These are phyloP conservation scores for Eulemur rubriventer DNA, from an alignment of 2,797 vertebrate genomes.

Conservation along the genomic window DNA sequence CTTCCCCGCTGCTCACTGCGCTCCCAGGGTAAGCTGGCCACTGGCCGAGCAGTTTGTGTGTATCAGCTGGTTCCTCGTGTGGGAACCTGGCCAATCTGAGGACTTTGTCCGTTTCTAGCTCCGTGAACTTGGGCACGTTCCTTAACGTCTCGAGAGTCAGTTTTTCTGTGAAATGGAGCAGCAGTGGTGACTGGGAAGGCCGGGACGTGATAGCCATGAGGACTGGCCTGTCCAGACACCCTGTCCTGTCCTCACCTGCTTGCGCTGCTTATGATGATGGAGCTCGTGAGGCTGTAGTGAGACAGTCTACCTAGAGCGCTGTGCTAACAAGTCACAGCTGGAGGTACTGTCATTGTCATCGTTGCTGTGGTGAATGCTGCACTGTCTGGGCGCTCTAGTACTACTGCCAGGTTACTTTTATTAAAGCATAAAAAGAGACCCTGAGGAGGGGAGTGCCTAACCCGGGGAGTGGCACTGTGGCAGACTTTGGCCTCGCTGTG, in stretches of 20 bases:
- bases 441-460: accelerated
- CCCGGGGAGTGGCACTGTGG: neutral
- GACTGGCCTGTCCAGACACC: neutral
- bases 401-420: neutral
- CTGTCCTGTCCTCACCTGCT: neutral
- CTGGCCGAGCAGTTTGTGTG: accelerated
- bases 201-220: neutral
- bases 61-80: accelerated
- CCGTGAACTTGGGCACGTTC: neutral
- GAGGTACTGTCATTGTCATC: accelerated
- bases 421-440: neutral
- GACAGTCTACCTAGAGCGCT: accelerated
- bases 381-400: neutral
- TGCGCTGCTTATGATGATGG: neutral
- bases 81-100: neutral
- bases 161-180: neutral
- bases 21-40: neutral
- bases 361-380: neutral
- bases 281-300: neutral
- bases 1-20: neutral
- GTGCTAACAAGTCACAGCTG: accelerated
- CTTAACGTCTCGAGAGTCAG: neutral
- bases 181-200: accelerated
- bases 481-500: neutral
- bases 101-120: neutral